A percentile compares a stretch with the other conserved stretches of the same genome.
Conservation (phyloP, 2,113 vertebrate genomes). For the Macquaria ambigua region DNA sequence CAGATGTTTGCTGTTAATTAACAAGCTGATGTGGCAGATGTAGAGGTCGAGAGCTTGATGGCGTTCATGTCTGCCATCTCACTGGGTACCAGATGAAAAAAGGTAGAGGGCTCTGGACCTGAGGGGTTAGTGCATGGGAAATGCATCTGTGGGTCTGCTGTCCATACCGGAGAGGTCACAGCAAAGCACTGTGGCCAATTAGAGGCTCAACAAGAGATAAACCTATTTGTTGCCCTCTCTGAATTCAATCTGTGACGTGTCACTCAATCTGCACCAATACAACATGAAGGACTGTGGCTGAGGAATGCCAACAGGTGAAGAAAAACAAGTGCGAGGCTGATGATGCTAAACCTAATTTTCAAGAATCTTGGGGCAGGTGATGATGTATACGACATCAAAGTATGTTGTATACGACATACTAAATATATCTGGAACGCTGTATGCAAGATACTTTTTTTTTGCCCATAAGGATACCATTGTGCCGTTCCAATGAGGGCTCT, state of each 20-base stretch:
- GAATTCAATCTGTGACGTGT: constrained; percentile 1
- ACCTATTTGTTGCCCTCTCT: neutral
- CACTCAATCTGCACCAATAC: neutral
- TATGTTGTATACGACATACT: no score
- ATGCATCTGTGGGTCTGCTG: neutral
- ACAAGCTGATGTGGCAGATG: constrained; percentile 45
- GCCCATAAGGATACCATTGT: no score
- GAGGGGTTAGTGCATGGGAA: neutral
- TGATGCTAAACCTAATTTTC: neutral
- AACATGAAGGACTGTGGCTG: neutral
- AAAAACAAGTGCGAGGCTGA: neutral
- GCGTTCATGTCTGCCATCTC: constrained; percentile 1
- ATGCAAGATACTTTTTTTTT: no score
- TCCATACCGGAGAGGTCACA: neutral
- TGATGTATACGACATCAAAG: no score
- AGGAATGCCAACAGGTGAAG: neutral
- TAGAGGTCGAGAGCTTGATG: constrained; percentile 30
- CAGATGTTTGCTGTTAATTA: constrained; percentile 66
- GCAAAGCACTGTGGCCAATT: constrained; percentile 32
- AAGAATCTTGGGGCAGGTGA: no score
- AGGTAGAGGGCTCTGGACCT: neutral
- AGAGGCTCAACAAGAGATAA: constrained; percentile 5
- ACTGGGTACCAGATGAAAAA: neutral
- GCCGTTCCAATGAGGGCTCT: no score
- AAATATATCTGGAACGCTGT: no score